phyloP scores from a whole-genome alignment of 2,113 vertebrate genomes.

The Gallinago jamesoni region DNA sequence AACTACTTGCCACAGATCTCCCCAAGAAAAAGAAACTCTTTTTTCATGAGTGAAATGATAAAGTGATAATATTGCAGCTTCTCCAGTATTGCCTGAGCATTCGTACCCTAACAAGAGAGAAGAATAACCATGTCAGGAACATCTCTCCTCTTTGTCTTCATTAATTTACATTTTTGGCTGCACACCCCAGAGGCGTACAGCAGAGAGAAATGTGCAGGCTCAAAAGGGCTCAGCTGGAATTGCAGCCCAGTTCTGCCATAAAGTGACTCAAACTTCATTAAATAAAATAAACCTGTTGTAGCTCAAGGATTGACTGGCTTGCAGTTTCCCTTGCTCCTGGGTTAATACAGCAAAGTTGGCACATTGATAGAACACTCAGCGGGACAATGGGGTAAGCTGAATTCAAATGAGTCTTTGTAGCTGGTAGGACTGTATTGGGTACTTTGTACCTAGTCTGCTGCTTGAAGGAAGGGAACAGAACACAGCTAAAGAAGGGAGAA shows the following conservation, averaged over 20 bases:
- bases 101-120: not conserved
- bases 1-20: not conserved
- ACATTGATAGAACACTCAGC: conserved; percentile 57
- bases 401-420: conserved; percentile 44
- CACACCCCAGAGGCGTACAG: not conserved
- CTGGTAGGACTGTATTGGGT: not conserved
- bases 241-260: conserved; percentile 29
- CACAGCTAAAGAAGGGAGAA: not conserved
- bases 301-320: conserved; percentile 35
- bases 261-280: conserved; percentile 55
- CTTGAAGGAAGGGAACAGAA: not conserved
- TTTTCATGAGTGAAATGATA: not conserved
- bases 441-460: not conserved
- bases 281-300: conserved; percentile 57
- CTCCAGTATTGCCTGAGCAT: not conserved
- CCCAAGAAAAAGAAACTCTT: not conserved
- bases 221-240: conserved; percentile 56
- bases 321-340: conserved; percentile 43
- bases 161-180: conserved; percentile 53
- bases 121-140: conserved; percentile 10
- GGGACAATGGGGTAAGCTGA: conserved; percentile 48
- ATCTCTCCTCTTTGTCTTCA: conserved; percentile 53
- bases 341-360: conserved; percentile 37
- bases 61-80: not conserved
- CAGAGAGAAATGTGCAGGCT: conserved; percentile 35